Base-by-base conservation (phyloP, 30 jellyfish, hydroid and myxozoan genomes). In the Calvadosia cruxmelitensis region DNA sequence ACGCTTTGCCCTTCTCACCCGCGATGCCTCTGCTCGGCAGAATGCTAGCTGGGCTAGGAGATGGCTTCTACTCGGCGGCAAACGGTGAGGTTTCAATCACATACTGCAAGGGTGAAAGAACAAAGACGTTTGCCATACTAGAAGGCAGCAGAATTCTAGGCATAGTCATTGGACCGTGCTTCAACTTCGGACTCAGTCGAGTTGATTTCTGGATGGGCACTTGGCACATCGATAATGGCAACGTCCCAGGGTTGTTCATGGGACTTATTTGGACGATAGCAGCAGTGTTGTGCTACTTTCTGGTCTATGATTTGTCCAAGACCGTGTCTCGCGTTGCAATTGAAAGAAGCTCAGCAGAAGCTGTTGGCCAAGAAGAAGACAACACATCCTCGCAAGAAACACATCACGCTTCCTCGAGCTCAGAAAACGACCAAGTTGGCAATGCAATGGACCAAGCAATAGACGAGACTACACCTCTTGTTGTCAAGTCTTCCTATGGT, bases 171-270 rank as follows among this genome's bases (percentile, higher is more conserved):
- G 74, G 74, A 13, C 74, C 74, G 30, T n/a, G 52, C 7, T 30
- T 65, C 20, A 23, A n/a, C 10, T 26, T 23, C 5, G 24, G 27
- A 3, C 30, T 65, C 20, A 13, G 30, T 13, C 3, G 7, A 13
- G 65, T 30, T 3, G 24, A 65, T 25, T 23, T 65, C 10, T 16
- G 65, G 20, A 30, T 65, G 26, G 74, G 74, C 7, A n/a, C 24
- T 20, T 65, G 27, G 32, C 24, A 65, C 7, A 30, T 65, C 27
- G 65, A 65, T 30, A n/a, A 5, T 65, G 25, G 74, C 12, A 65
- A 65, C 32, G 65, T 32, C 3, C 74, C 74, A 5, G 74, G 74
- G 13, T 65, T 65, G 7, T 65, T 65, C 65, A 65, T 16, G 27
- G 74, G 66, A 5, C 5, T 65, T 3, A 10, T 65, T 13, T 23